Evolutionary conservation across 1,140 invertebrate genomes (phyloP).

Genomic region (Drosophila quadrilineata): DNA sequence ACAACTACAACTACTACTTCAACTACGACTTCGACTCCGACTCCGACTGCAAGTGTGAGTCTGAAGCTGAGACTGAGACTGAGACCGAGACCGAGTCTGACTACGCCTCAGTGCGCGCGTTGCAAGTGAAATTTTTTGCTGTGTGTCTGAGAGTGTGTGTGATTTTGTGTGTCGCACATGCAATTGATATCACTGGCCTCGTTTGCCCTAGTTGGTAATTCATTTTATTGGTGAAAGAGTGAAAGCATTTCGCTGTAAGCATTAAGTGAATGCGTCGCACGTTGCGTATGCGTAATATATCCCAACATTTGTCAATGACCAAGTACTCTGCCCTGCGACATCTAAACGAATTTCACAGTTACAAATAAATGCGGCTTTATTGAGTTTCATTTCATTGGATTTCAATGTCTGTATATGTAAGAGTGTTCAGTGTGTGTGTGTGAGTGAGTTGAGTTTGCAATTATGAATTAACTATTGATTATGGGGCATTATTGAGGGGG

Average conservation of each 20-base stretch:
- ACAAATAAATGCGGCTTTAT: conserved; percentile 68
- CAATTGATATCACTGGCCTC: conserved; percentile 73
- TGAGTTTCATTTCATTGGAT: conserved; percentile 50
- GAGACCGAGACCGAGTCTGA: background rate
- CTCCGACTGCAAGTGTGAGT: background rate
- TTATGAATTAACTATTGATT: background rate
- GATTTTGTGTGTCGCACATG: conserved; percentile 77
- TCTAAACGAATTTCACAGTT: conserved; percentile 50
- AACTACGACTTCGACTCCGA: background rate
- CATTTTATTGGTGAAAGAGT: conserved; percentile 63
- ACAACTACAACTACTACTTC: too few species aligned
- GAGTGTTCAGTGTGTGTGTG: background rate
- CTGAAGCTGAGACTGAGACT: background rate
- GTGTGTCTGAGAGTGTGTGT: conserved; percentile 44
- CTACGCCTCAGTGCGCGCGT: conserved; percentile 50
- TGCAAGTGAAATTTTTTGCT: conserved; percentile 44
- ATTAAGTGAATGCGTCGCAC: conserved; percentile 42
- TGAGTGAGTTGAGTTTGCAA: conserved; percentile 1
- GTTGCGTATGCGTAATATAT: conserved; percentile 63
- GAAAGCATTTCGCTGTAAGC: conserved; percentile 64
- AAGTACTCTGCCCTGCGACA: conserved; percentile 7
- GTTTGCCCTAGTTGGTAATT: conserved; percentile 59
- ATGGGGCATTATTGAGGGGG: conserved; percentile 3
- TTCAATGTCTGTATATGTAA: conserved; percentile 24
- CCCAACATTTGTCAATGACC: background rate